Evolutionary conservation across 2,797 vertebrate genomes (phyloP), one percentile per base, ranked within the genome.

Genomic region (Sparus aurata): DNA sequence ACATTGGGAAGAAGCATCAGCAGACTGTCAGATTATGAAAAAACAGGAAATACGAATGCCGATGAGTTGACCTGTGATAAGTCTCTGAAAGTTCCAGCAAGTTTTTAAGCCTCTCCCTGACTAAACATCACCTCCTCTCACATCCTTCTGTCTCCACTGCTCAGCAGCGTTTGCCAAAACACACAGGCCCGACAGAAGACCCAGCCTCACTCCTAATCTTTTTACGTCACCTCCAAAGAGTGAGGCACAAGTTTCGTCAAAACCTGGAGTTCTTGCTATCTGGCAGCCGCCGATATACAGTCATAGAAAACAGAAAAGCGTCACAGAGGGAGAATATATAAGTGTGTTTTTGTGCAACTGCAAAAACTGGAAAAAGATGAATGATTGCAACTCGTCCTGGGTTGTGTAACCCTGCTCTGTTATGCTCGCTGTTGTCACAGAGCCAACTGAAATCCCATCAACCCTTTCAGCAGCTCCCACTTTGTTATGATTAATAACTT

Each of bases 391-490:
- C n/a, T 59, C 67, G 20, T 50, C 4, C 2, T n/a, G 54, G 46
- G 47, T 88, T 92, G 18, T 77, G 60, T 79, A 83, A 87, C 17
- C 3, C 47, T 22, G 60, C 23, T 68, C 30, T 70, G 49, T 68
- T 67, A 20, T 59, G 12, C 66, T 65, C 46, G 50, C 66, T 66
- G 58, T 45, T 81, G 54, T 76, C 75, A 58, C 41, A 20, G 22
- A 67, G 77, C 67, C 85, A 80, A 47, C 59, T 68, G 45, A 64
- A 65, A 86, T 84, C 67, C n/a, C 49, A 82, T 84, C 79, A 73
- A 82, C 78, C 79, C 65, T 90, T 87, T 91, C 85, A 91, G 57
- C 85, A 77, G 63, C 75, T 85, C 75, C 66, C 73, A 87, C 80
- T 90, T 85, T 88, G 67, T 62, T 71, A 67, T 79, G 83, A 78